Conservation (phyloP, 1,140 invertebrate genomes). For the Orchesella cincta region DNA sequence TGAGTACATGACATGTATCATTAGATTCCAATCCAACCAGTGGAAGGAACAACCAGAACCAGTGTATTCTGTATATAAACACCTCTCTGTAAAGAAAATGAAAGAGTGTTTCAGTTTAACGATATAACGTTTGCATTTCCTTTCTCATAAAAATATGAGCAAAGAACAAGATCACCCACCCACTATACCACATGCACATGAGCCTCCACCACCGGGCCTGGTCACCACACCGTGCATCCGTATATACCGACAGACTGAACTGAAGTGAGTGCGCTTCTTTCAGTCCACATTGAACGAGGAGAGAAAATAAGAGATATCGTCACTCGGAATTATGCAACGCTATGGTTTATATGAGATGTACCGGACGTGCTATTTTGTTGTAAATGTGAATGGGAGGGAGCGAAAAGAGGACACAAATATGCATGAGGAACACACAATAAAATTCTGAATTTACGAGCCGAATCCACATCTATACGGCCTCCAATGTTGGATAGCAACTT, state of each 20-base stretch:
- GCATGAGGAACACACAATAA: slow-evolving; percentile 2
- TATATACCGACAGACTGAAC: too few species aligned
- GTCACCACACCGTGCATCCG: too few species aligned
- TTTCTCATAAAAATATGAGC: slow-evolving; percentile 8
- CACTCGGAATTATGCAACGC: slow-evolving; percentile 8
- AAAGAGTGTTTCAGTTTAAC: not conserved
- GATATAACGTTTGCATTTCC: not conserved
- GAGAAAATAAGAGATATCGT: not conserved
- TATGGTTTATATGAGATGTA: slow-evolving; percentile 18
- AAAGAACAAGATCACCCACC: not conserved
- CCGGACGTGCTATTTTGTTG: slow-evolving; percentile 15
- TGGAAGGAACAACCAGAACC: too few species aligned
- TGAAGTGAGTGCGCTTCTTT: too few species aligned
- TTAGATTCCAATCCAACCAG: too few species aligned
- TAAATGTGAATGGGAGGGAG: not conserved
- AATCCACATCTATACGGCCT: too few species aligned
- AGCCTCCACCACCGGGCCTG: not conserved
- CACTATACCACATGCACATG: not conserved
- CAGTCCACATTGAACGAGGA: not conserved
- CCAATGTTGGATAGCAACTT: too few species aligned
- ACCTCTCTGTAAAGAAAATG: not conserved
- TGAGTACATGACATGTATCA: too few species aligned
- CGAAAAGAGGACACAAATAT: not conserved
- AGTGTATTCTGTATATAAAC: too few species aligned
- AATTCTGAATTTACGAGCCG: slow-evolving; percentile 3